Base-by-base conservation (phyloP, 2,888 invertebrate species). In the Lochmaea capreae region DNA sequence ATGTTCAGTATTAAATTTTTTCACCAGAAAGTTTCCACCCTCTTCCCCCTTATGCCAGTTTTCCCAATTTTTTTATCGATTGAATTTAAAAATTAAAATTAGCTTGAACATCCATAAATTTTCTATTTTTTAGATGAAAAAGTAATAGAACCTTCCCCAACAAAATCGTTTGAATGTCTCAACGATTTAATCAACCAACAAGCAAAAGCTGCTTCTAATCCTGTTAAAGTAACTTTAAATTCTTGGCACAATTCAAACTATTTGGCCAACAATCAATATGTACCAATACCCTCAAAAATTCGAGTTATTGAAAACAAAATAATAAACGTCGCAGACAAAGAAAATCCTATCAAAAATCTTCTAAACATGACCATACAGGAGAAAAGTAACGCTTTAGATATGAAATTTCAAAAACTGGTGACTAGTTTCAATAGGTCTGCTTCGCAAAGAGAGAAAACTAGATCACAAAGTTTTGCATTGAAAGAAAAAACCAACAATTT, bases 331-430 rank as follows among this genome's bases (percentile, higher is more conserved):
- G n/a, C 62, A 11, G 22, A 46, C 26, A 33, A 33, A 33, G 22
- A 63, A 76, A 76, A n/a, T 70, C 1, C 16, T n/a, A n/a, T 14
- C 3, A 6, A 3, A n/a, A 43, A 43, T 43, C 12, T 11, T 14
- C 6, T 49, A 49, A 49, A 46, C 1, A 46, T 12, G 6, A 49
- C 3, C 14, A 49, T 49, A 14, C n/a, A 54, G n/a, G 9, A n/a
- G 52, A 16, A 54, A 5, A 54, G 3, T 9, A n/a, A 16, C 16
- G n/a, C 10, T n/a, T 9, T 54, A 9, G 52, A 54, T 1, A 5
- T 9, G 16, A 54, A 54, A 16, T 54, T 54, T 16, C 18, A 54
- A 54, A 9, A 54, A 9, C 9, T 54, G 52, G n/a, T 54, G n/a
- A 54, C 5, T n/a, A 18, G 16, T 16, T 54, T n/a, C 8, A 16